These are phyloP conservation scores for Villa cingulata DNA, from an alignment of 2,888 invertebrate species.

Conservation along the genomic window DNA sequence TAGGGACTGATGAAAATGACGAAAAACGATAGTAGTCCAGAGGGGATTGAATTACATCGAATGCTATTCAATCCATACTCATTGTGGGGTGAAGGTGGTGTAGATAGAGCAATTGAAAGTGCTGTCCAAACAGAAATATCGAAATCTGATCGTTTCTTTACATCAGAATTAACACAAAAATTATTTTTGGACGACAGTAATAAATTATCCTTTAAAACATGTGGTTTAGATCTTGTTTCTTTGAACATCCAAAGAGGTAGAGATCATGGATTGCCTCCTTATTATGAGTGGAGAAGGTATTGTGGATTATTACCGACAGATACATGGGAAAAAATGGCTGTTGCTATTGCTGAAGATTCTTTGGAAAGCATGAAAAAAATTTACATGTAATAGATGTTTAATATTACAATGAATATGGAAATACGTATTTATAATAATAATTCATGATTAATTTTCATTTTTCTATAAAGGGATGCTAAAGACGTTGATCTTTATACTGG, in stretches of 20 bases:
- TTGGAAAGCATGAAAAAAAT: slow-evolving; percentile 47
- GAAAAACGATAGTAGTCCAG: slow-evolving; percentile 42
- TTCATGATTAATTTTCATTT: background rate
- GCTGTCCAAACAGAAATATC: slow-evolving; percentile 51
- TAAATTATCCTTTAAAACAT: slow-evolving; percentile 15
- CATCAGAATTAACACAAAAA: slow-evolving; percentile 31
- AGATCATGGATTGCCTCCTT: slow-evolving; percentile 74
- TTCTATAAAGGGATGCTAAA: slow-evolving; percentile 44
- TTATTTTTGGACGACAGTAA: slow-evolving; percentile 23
- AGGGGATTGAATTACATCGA: slow-evolving; percentile 58
- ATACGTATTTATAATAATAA: slow-evolving; percentile 1
- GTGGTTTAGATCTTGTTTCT: slow-evolving; percentile 70
- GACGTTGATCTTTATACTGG: slow-evolving; percentile 86
- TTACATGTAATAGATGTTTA: slow-evolving; percentile 42
- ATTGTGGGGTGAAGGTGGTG: slow-evolving; percentile 46
- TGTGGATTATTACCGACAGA: slow-evolving; percentile 53
- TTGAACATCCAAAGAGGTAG: slow-evolving; percentile 79
- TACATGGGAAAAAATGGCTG: slow-evolving; percentile 49
- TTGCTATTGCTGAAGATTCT: slow-evolving; percentile 51
- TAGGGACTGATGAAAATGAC: slow-evolving; percentile 59
- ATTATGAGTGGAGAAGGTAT: slow-evolving; percentile 59
- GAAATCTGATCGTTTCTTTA: slow-evolving; percentile 33
- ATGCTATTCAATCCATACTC: slow-evolving; percentile 70
- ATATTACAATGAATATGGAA: background rate
- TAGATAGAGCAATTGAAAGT: slow-evolving; percentile 50